Percentiles rank a stretch among this genome's conserved stretches.
phyloP scores from a whole-genome alignment of 2,797 vertebrate genomes.

The Schizopygopsis malacanthus region DNA sequence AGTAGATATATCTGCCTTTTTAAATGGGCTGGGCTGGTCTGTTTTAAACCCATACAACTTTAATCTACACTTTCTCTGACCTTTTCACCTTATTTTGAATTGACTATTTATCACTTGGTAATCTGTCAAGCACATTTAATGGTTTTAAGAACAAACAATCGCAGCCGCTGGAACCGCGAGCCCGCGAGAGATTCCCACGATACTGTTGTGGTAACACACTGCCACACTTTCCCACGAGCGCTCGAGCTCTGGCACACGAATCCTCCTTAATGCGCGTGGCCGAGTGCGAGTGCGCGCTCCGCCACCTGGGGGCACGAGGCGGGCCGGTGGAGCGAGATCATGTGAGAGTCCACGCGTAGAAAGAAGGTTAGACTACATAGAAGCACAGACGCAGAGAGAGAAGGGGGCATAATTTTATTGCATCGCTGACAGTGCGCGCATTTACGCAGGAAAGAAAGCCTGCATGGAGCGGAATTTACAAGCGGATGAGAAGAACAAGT shows the following conservation, averaged over 20 bases:
- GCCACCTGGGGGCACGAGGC: constrained; percentile 75
- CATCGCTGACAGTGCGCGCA: constrained; percentile 22
- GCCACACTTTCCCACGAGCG: constrained; percentile 80
- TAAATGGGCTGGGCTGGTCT: not conserved
- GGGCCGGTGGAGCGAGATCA: constrained; percentile 77
- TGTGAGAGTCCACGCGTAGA: constrained; percentile 84
- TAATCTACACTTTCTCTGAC: not conserved
- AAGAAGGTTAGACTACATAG: constrained; percentile 71
- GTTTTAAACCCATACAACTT: not conserved
- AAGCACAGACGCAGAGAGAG: constrained; percentile 50
- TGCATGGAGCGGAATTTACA: constrained; percentile 16
- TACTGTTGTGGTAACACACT: constrained; percentile 75
- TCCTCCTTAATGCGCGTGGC: constrained; percentile 72
- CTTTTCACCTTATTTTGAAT: too few species aligned
- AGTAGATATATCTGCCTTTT: not conserved
- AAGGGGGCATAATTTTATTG: constrained; percentile 34
- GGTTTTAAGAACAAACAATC: constrained; percentile 1
- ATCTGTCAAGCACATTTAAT: not conserved
- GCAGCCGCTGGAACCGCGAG: constrained; percentile 18
- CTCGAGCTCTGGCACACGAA: constrained; percentile 26
- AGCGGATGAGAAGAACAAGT: constrained; percentile 11
- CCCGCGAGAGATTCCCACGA: constrained; percentile 72
- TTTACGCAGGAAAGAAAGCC: not conserved
- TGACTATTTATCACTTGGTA: not conserved
- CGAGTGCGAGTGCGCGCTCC: constrained; percentile 62